phyloP scores from a whole-genome alignment of 2,797 vertebrate species.

The Champsocephalus gunnari region DNA sequence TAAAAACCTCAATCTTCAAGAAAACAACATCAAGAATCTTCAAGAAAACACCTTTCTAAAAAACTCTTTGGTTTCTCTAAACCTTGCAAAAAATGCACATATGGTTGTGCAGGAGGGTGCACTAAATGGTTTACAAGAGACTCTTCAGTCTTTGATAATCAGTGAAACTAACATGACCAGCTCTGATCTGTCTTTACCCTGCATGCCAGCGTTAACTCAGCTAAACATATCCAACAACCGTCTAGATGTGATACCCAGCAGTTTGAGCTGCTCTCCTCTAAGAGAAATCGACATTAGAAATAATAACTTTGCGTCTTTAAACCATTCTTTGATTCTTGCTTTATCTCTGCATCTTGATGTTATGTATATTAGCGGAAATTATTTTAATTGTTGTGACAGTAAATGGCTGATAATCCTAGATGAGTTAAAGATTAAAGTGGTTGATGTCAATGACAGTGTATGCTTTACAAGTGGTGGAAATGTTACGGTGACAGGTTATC shows the following conservation, averaged over 20 bases:
- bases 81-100: constrained; percentile 73
- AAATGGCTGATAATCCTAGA: constrained; percentile 68
- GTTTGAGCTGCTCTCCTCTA: constrained; percentile 74
- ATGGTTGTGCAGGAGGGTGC: constrained; percentile 65
- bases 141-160: constrained; percentile 75
- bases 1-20: constrained; percentile 77
- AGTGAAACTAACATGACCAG: constrained; percentile 72
- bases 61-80: constrained; percentile 74
- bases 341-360: constrained; percentile 54
- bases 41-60: constrained; percentile 64
- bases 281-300: constrained; percentile 75
- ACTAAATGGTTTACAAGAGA: constrained; percentile 68
- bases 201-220: constrained; percentile 68
- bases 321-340: constrained; percentile 58
- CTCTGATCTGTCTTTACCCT: constrained; percentile 70
- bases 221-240: constrained; percentile 78
- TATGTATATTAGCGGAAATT: constrained; percentile 74
- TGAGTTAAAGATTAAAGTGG: constrained; percentile 54
- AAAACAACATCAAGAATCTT: constrained; percentile 75
- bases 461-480: constrained; percentile 57
- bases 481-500: constrained; percentile 50
- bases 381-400: constrained; percentile 79
- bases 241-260: constrained; percentile 60
- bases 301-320: constrained; percentile 73
- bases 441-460: constrained; percentile 64